A percentile compares a stretch with the other conserved stretches of the same genome.
Conservation (phyloP, 2,113 vertebrate species). For the Porphyrio hochstetteri region DNA sequence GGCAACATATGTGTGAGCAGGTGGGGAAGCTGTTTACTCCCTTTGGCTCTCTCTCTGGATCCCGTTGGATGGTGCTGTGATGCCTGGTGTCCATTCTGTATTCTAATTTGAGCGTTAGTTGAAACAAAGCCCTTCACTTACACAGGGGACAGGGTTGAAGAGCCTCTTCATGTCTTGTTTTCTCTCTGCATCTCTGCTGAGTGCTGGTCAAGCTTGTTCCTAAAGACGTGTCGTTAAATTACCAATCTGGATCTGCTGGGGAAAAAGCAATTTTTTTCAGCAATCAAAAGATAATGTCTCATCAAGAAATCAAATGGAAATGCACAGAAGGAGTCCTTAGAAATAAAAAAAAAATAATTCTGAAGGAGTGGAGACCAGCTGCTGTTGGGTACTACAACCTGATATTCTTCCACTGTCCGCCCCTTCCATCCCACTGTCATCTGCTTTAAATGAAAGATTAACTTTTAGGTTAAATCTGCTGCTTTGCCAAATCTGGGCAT, state of each 20-base stretch:
- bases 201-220: neutral
- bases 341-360: neutral
- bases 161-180: neutral
- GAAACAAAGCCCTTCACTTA: neutral
- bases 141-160: neutral
- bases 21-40: constrained; percentile 12
- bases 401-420: neutral
- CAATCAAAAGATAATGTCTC: neutral
- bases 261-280: neutral
- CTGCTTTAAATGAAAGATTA: neutral
- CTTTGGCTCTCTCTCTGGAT: neutral
- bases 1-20: constrained; percentile 23
- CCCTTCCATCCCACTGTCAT: neutral
- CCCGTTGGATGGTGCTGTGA: neutral
- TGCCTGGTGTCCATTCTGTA: neutral
- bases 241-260: neutral
- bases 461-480: neutral
- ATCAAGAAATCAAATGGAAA: constrained; percentile 10
- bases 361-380: neutral
- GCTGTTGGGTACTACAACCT: neutral
- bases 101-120: neutral
- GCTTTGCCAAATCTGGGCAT: neutral
- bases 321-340: neutral
- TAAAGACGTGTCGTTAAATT: constrained; percentile 1
- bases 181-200: neutral